Percentiles rank a stretch among this genome's conserved stretches.
phyloP scores from a whole-genome alignment of 2,888 invertebrate species.

The Patella caerulea region DNA sequence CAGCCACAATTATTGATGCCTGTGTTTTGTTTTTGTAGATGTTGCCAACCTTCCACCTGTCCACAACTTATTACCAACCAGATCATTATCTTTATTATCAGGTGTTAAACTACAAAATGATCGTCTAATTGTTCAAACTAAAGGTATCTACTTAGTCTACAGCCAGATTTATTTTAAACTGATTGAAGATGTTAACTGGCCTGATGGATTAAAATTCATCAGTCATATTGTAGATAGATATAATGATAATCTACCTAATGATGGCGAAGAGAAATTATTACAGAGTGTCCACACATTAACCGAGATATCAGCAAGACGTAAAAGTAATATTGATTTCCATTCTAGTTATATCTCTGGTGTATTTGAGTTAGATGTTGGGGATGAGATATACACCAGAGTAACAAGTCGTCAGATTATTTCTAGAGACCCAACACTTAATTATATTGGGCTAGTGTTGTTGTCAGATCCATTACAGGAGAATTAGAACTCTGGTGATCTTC shows the following conservation, averaged over 20 bases:
- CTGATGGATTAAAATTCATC: neutral
- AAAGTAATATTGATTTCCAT: neutral
- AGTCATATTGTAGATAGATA: conserved; percentile 1
- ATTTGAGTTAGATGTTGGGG: neutral
- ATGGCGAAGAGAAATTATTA: neutral
- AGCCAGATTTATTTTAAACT: neutral
- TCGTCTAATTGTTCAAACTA: neutral
- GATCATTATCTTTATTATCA: neutral
- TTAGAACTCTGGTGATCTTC: too few species aligned
- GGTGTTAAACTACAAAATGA: neutral
- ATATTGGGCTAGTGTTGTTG: neutral
- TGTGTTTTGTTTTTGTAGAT: neutral
- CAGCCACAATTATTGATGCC: too few species aligned
- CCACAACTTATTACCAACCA: neutral
- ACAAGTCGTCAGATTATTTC: neutral
- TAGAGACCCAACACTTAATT: neutral
- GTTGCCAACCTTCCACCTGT: neutral
- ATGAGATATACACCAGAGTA: neutral
- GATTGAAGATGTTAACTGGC: neutral
- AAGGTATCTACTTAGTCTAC: neutral
- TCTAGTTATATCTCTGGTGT: conserved; percentile 8
- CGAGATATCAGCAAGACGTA: neutral
- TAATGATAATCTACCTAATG: neutral
- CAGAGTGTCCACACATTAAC: neutral
- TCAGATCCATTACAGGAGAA: too few species aligned